Base-by-base conservation (phyloP, 2,888 invertebrate genomes). In the Ariolimax columbianus region DNA sequence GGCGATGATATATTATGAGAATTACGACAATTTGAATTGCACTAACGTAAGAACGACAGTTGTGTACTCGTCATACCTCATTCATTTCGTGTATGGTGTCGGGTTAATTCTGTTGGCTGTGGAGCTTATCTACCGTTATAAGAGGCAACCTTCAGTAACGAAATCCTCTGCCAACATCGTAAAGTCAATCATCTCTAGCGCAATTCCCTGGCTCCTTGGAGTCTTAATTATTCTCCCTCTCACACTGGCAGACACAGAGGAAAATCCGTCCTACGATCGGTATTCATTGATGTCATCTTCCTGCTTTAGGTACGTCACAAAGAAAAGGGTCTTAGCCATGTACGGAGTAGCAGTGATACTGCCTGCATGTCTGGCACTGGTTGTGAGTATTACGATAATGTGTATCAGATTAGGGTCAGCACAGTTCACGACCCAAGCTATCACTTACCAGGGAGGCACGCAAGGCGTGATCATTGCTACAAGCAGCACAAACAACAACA, bases 71-170 rank as follows among this genome's bases (percentile, higher is more conserved):
- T 26, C 9, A 26, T 43, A 36, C n/a, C 43, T 80, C 36, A 80
- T 80, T 11, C 80, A 68, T 19, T 80, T 80, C 33, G 80, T 80
- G 30, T 80, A 80, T 47, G 70, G 70, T 26, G 47, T 40, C 0
- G 70, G 80, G 6, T 19, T 80, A 1, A 70, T 43, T 23, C 4
- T 51, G 0, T 47, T 80, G 30, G 70, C 47, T 23, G 70, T 68
- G 30, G 80, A 80, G 26, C 33, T 80, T 17, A 19, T 80, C 4
- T 23, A 40, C 11, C 14, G 80, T 33, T n/a, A 51, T n/a, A 40
- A 43, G 51, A 17, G 23, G 36, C 33, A 14, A 26, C 11, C 11
- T 19, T 3, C 14, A 30, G n/a, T 3, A 9, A n/a, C 2, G 0
- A 70, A 68, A 6, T 26, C 47, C 3, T 43, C 7, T 30, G 66